phyloP scores from a whole-genome alignment of 2,113 vertebrate genomes.

The Nannobrachium achirus region DNA sequence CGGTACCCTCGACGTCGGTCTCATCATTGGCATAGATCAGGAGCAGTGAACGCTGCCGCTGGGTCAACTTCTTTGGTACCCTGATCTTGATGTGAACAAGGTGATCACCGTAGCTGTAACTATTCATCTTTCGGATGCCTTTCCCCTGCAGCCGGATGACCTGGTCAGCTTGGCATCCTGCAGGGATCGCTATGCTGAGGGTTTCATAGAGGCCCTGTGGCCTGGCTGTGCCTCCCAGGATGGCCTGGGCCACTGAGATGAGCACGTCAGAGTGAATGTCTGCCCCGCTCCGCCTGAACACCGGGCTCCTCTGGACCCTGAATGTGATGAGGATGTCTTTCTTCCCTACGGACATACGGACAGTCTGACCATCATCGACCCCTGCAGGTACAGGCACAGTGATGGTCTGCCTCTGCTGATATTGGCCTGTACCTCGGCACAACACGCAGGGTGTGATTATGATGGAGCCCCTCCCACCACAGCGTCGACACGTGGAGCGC shows the following conservation, averaged over 20 bases:
- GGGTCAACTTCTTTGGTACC: conserved; percentile 89
- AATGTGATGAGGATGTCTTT: conserved; percentile 93
- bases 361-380: conserved; percentile 92
- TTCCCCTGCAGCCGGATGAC: conserved; percentile 89
- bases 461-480: conserved; percentile 85
- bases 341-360: conserved; percentile 89
- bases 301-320: conserved; percentile 90
- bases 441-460: conserved; percentile 81
- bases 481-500: conserved; percentile 90
- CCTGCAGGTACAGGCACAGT: conserved; percentile 94
- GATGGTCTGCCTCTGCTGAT: conserved; percentile 88
- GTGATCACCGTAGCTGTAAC: conserved; percentile 92
- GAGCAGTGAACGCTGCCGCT: conserved; percentile 86
- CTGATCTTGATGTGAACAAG: conserved; percentile 93
- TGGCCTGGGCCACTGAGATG: no score
- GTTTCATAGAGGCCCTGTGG: no score
- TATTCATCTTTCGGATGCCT: conserved; percentile 91
- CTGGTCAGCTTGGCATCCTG: conserved; percentile 87
- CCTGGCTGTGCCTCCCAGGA: no score
- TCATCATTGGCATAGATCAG: conserved; percentile 92
- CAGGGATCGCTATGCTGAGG: no score
- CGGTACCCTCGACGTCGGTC: conserved; percentile 86
- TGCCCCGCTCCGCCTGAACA: no score
- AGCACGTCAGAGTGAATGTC: no score
- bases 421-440: conserved; percentile 88